Conservation (phyloP, 2,888 invertebrate genomes). For the Eupithecia abbreviata region DNA sequence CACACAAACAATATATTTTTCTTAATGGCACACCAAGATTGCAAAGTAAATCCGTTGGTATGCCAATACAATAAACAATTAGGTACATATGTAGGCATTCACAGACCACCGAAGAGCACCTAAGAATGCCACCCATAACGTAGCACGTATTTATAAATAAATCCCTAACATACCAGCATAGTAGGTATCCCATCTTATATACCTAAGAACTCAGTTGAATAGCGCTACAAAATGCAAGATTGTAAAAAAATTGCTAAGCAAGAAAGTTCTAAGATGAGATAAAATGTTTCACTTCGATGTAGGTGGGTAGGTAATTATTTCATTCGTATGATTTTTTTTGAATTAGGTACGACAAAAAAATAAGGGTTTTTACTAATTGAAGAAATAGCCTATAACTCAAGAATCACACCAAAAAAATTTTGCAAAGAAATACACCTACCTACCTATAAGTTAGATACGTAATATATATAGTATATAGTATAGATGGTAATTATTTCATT, state of each 20-base stretch:
- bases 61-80: constrained; percentile 3
- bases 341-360: neutral
- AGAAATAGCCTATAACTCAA: neutral
- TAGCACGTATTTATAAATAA: constrained; percentile 2
- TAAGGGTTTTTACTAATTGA: neutral
- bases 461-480: no score
- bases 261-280: neutral
- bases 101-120: neutral
- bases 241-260: neutral
- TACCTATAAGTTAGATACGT: neutral
- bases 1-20: neutral
- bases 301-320: neutral
- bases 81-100: neutral
- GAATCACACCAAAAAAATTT: neutral
- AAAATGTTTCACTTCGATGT: neutral
- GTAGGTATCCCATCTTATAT: neutral
- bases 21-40: neutral
- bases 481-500: no score
- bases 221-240: neutral
- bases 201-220: neutral
- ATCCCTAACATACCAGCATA: neutral
- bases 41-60: neutral
- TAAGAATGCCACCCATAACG: neutral
- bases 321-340: neutral
- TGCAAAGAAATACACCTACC: neutral